phyloP scores from a whole-genome alignment of 2,888 invertebrate species.

The Brachynemurus nebulosus region DNA sequence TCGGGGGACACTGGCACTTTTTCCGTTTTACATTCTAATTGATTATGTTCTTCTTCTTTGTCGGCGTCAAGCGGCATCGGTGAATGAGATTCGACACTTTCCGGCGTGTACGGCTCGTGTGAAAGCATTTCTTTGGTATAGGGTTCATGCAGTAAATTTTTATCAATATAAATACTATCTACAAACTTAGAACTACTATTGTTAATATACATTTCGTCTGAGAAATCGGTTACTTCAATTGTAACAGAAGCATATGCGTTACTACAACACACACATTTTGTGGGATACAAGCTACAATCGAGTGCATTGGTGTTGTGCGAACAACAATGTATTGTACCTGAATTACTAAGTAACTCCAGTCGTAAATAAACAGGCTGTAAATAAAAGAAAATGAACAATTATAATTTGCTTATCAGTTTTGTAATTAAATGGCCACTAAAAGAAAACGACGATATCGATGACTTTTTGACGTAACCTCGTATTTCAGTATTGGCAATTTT shows the following conservation, averaged over 20 bases:
- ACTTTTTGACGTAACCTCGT: too few relatives aligned
- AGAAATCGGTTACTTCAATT: conserved; percentile 31
- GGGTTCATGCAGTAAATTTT: conserved; percentile 37
- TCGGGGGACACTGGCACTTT: conserved; percentile 40
- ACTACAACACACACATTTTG: conserved; percentile 34
- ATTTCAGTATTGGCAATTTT: too few relatives aligned
- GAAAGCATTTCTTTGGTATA: conserved; percentile 32
- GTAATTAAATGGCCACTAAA: too few relatives aligned
- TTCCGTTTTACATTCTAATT: conserved; percentile 14
- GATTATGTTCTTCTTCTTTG: conserved; percentile 21
- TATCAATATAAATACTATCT: conserved; percentile 23
- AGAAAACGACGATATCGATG: too few relatives aligned
- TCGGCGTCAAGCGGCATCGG: conserved; percentile 39
- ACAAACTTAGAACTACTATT: background rate
- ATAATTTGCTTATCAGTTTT: too few relatives aligned
- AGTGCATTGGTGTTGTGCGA: conserved; percentile 31
- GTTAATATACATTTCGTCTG: conserved; percentile 21
- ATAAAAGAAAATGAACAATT: conserved; percentile 19
- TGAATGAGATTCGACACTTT: conserved; percentile 63
- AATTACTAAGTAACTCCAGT: conserved; percentile 51
- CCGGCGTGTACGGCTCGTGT: conserved; percentile 70
- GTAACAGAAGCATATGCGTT: conserved; percentile 30
- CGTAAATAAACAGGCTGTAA: conserved; percentile 70
- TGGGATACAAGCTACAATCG: conserved; percentile 33
- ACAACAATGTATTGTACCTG: conserved; percentile 62